Percentiles rank a stretch among this genome's conserved stretches.
Evolutionary conservation across 2,888 invertebrate species (phyloP).

Genomic region (Mythimna albipuncta): DNA sequence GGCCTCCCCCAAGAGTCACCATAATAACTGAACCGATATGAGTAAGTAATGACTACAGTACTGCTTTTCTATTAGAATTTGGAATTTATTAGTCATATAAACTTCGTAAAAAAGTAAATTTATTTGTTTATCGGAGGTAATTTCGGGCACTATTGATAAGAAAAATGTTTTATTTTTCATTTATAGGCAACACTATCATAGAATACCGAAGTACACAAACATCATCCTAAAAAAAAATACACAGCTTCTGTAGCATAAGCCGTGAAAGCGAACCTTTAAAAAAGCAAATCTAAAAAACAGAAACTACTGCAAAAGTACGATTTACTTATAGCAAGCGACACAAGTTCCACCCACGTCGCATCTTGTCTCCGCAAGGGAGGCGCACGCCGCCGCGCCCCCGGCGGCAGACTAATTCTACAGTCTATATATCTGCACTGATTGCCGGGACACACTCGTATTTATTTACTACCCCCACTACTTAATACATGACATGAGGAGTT

Average conservation of each 20-base stretch:
- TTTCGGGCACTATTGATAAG: background rate
- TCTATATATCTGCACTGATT: constrained; percentile 88
- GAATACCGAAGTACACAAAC: background rate
- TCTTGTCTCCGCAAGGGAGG: constrained; percentile 39
- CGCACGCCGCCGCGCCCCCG: constrained; percentile 63
- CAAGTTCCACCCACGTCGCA: constrained; percentile 58
- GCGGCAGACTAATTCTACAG: constrained; percentile 84
- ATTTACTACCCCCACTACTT: constrained; percentile 76
- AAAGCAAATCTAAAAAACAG: constrained; percentile 17
- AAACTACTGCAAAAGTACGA: constrained; percentile 27
- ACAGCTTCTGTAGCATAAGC: background rate
- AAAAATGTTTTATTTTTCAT: background rate
- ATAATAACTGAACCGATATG: too few relatives aligned
- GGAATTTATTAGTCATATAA: background rate
- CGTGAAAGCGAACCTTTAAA: too few relatives aligned
- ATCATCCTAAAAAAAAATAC: background rate
- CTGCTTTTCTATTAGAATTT: background rate
- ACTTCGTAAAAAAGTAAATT: background rate
- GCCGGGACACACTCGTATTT: constrained; percentile 79
- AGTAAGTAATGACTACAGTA: too few relatives aligned
- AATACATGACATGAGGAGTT: constrained; percentile 70
- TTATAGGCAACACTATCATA: background rate
- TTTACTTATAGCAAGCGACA: constrained; percentile 24
- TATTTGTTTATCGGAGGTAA: too few relatives aligned
- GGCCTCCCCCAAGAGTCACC: too few relatives aligned